Conservation (phyloP, 1,140 invertebrate genomes). For the Radopholus similis region DNA sequence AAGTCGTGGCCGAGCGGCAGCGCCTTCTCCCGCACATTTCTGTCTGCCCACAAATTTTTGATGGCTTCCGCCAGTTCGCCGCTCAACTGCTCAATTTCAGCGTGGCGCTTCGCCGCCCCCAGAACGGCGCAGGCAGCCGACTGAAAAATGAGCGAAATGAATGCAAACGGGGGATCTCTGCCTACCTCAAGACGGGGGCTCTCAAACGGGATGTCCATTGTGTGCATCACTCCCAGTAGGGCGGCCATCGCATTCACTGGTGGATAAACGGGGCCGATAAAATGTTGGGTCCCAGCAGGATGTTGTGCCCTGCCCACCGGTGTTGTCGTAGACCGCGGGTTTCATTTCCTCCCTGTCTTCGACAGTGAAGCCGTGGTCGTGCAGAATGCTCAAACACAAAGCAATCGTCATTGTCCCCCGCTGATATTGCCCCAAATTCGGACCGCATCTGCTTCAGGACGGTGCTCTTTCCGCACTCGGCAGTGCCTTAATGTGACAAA, state of each 20-base stretch:
- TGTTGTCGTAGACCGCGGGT: slow-evolving; percentile 46
- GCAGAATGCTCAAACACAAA: too few species aligned
- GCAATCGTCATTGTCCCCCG: too few species aligned
- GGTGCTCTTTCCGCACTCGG: too few species aligned
- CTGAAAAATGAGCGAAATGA: too few species aligned
- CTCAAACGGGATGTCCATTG: slow-evolving; percentile 40
- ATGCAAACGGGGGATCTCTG: too few species aligned
- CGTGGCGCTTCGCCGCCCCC: slow-evolving; percentile 52
- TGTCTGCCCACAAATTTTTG: slow-evolving; percentile 44
- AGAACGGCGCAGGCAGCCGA: slow-evolving; percentile 40
- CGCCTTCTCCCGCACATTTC: slow-evolving; percentile 58
- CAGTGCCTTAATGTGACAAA: too few species aligned
- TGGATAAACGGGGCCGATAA: not conserved
- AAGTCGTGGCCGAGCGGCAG: slow-evolving; percentile 62
- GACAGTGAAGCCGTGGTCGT: too few species aligned
- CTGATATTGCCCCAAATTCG: too few species aligned
- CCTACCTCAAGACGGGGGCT: slow-evolving; percentile 38
- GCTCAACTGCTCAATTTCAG: slow-evolving; percentile 53
- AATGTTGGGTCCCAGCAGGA: not conserved
- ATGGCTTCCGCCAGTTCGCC: slow-evolving; percentile 45
- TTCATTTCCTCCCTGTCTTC: too few species aligned
- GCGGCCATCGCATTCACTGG: slow-evolving; percentile 43
- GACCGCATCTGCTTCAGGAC: too few species aligned
- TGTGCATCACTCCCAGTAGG: slow-evolving; percentile 39
- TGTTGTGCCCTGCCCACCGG: slow-evolving; percentile 42